A percentile compares a stretch with the other conserved stretches of the same genome.
These are phyloP conservation scores for Xiphorhynchus elegans DNA, from an alignment of 2,113 vertebrate species.

Conservation along the genomic window DNA sequence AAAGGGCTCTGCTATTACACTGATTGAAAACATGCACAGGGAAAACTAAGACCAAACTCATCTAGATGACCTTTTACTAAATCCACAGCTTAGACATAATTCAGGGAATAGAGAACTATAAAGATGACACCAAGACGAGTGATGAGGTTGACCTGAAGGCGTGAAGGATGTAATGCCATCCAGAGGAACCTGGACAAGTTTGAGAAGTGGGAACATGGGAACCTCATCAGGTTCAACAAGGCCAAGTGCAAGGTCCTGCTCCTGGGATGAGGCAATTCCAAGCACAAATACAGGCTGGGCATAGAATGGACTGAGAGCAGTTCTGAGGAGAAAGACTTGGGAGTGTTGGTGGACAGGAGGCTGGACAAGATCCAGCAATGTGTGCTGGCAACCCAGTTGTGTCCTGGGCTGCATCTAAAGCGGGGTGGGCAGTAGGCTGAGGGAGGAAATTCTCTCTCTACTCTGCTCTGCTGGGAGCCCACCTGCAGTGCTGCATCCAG, in stretches of 20 bases:
- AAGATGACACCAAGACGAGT: not conserved
- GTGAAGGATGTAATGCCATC: not conserved
- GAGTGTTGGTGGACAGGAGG: not conserved
- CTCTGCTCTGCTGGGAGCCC: not conserved
- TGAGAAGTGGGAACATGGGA: not conserved
- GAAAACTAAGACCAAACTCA: not conserved
- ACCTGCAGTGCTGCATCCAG: not conserved
- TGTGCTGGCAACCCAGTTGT: not conserved
- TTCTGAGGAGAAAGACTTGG: not conserved
- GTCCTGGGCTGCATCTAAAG: not conserved
- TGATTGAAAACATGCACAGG: not conserved
- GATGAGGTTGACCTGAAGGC: not conserved
- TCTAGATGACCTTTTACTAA: not conserved
- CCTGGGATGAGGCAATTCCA: not conserved
- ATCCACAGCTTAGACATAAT: not conserved
- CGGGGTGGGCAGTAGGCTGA: not conserved
- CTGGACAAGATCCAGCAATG: not conserved
- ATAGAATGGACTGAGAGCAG: not conserved
- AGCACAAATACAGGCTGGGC: not conserved
- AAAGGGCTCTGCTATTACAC: not conserved
- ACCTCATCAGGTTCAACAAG: not conserved
- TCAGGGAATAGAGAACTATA: not conserved
- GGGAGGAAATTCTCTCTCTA: not conserved
- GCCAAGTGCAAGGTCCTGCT: not conserved
- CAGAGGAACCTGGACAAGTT: not conserved